Percentiles rank a stretch among this genome's conserved stretches.
Evolutionary conservation across 37 sponge, comb jelly and placozoan genomes (phyloP).

Genomic region (Ianthella basta): DNA sequence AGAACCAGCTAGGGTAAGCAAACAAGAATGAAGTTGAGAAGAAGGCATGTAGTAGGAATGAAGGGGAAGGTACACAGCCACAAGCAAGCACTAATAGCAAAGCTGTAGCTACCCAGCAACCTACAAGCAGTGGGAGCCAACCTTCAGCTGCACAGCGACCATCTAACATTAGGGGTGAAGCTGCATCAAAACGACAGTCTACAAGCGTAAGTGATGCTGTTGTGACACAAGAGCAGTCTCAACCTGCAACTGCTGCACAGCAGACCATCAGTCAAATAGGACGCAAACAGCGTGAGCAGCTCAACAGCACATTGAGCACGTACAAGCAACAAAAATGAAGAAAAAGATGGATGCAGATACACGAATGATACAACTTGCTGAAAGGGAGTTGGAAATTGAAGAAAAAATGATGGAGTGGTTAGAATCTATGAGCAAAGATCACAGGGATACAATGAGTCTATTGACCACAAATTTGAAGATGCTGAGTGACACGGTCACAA

Average conservation of each 20-base stretch:
- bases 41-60: no score
- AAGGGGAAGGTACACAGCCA: no score
- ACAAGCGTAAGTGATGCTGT: neutral
- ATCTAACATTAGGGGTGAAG: no score
- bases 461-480: neutral
- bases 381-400: neutral
- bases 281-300: neutral
- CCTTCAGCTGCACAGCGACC: no score
- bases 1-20: neutral
- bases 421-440: neutral
- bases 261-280: neutral
- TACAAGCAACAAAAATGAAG: conserved; percentile 12
- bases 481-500: neutral
- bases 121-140: no score
- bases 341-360: neutral
- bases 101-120: no score
- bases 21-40: neutral
- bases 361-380: neutral
- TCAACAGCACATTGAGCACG: neutral
- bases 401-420: neutral
- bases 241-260: neutral
- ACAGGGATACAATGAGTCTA: neutral
- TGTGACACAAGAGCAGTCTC: neutral
- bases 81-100: no score
- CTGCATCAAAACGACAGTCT: neutral